These are phyloP conservation scores for Alaudala cheleensis DNA, from an alignment of 2,113 vertebrate genomes.

Conservation along the genomic window DNA sequence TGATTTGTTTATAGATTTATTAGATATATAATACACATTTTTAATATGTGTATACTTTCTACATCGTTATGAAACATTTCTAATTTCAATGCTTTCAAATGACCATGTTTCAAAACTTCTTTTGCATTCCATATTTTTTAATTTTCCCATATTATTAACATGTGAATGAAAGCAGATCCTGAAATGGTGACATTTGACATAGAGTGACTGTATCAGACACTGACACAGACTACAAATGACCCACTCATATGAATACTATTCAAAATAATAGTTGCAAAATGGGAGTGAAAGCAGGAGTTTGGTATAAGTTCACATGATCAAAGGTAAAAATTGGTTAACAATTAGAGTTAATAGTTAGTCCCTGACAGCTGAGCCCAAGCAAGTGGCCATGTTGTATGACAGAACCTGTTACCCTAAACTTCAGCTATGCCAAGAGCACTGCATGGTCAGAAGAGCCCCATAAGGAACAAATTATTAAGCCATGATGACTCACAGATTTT, in stretches of 20 bases:
- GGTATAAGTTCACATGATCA: not conserved
- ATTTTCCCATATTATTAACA: not conserved
- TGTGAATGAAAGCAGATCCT: not conserved
- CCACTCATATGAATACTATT: not conserved
- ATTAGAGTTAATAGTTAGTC: not conserved
- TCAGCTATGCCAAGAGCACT: not conserved
- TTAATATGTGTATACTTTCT: not conserved
- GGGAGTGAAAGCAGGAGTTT: not conserved
- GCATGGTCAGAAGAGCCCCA: not conserved
- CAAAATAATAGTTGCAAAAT: not conserved
- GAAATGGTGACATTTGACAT: not conserved
- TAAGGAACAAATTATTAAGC: not conserved
- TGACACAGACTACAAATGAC: not conserved
- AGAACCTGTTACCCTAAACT: not conserved
- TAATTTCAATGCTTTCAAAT: not conserved
- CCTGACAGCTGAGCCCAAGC: not conserved
- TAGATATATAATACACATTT: not conserved
- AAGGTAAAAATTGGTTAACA: not conserved
- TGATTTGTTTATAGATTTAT: not conserved
- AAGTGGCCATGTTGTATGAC: rapidly evolving
- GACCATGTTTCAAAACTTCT: not conserved
- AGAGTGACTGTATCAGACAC: not conserved
- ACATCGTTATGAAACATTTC: not conserved
- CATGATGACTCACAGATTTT: not conserved
- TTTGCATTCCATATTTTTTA: not conserved